These are phyloP conservation scores for Menura novaehollandiae DNA, from an alignment of 2,113 vertebrate species.

Conservation along the genomic window DNA sequence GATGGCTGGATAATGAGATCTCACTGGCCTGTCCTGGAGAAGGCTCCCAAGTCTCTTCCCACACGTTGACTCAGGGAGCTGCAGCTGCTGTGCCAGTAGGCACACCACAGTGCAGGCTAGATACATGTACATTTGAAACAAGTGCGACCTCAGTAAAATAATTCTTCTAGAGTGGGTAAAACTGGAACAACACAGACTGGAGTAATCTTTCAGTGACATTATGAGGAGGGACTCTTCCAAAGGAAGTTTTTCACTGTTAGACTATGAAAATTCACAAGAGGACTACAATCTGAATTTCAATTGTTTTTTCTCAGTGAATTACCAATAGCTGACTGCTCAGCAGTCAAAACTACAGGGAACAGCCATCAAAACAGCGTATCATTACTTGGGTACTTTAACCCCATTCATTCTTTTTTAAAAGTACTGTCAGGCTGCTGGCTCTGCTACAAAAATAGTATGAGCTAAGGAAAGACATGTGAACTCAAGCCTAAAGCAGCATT, in stretches of 20 bases:
- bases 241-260: background rate
- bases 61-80: background rate
- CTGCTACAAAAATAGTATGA: constrained; percentile 43
- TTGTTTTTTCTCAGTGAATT: background rate
- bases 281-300: background rate
- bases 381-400: constrained; percentile 33
- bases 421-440: constrained; percentile 52
- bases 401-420: constrained; percentile 43
- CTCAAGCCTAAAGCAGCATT: constrained; percentile 45
- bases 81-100: constrained; percentile 4
- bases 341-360: constrained; percentile 20
- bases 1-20: constrained; percentile 48
- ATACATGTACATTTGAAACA: background rate
- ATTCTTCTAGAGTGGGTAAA: background rate
- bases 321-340: background rate
- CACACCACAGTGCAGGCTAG: background rate
- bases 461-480: constrained; percentile 58
- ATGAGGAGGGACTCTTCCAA: background rate
- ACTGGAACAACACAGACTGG: background rate
- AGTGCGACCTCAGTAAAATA: background rate
- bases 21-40: constrained; percentile 25
- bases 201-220: background rate
- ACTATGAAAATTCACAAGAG: background rate
- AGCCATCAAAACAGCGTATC: background rate
- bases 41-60: constrained; percentile 27